Conservation (phyloP, 2,113 vertebrate species). For the Gallinago media region DNA sequence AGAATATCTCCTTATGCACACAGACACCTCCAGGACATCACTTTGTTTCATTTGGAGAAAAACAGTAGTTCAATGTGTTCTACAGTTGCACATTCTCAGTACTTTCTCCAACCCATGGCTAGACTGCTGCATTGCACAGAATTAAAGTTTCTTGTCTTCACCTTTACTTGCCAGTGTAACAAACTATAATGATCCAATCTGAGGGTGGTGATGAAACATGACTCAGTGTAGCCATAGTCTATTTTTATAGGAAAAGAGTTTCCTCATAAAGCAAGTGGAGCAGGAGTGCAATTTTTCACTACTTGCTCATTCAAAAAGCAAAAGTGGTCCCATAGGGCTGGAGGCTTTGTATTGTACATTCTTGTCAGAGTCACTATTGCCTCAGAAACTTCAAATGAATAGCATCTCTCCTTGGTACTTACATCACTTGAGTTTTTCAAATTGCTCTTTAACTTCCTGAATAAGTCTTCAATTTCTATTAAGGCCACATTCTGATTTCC, state of each 20-base stretch:
- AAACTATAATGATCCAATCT: neutral
- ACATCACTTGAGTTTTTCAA: slow-evolving; percentile 51
- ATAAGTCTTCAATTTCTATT: slow-evolving; percentile 61
- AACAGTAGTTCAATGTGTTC: neutral
- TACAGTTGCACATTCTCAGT: neutral
- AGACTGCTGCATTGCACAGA: neutral
- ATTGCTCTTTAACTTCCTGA: slow-evolving; percentile 65
- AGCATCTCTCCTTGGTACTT: slow-evolving; percentile 45
- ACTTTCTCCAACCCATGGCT: neutral
- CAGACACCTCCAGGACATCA: neutral
- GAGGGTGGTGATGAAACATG: neutral
- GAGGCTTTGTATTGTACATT: neutral
- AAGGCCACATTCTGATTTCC: slow-evolving; percentile 49
- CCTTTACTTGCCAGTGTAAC: neutral
- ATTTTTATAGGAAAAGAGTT: slow-evolving; percentile 6
- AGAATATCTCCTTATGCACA: neutral
- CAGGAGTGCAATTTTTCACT: slow-evolving; percentile 6
- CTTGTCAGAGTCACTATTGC: slow-evolving; percentile 4
- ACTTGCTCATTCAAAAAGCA: slow-evolving; percentile 1
- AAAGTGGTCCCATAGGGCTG: neutral
- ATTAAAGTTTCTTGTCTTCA: neutral
- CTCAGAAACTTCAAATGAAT: slow-evolving; percentile 43
- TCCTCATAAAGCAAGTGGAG: neutral
- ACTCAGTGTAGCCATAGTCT: neutral
- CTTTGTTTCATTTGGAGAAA: neutral